Percentiles rank a stretch among this genome's conserved stretches.
These are phyloP conservation scores for Harpalus rubripes DNA, from an alignment of 2,888 invertebrate species.

Conservation along the genomic window DNA sequence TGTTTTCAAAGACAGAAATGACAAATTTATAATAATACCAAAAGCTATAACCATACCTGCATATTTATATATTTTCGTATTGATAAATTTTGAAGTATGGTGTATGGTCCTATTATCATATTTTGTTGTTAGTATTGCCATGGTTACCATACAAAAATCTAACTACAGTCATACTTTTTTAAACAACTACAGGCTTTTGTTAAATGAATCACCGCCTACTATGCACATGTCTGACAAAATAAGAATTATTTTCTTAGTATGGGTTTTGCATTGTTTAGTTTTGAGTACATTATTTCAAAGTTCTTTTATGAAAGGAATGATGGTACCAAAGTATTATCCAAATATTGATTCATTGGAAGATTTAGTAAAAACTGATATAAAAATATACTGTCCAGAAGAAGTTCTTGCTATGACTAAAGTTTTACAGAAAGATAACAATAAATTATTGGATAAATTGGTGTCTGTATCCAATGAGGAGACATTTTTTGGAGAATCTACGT, in stretches of 20 bases:
- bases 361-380: conserved; percentile 51
- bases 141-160: conserved; percentile 22
- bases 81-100: conserved; percentile 38
- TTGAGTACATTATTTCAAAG: conserved; percentile 60
- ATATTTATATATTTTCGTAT: conserved; percentile 32
- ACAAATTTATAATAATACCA: conserved; percentile 29
- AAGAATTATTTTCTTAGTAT: conserved; percentile 37
- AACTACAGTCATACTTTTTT: conserved; percentile 24
- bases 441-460: conserved; percentile 11
- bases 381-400: conserved; percentile 23
- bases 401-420: background rate
- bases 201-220: conserved; percentile 50
- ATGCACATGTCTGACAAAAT: background rate
- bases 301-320: conserved; percentile 20
- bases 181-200: conserved; percentile 50
- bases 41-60: conserved; percentile 14
- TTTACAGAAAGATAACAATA: conserved; percentile 34
- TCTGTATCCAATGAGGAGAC: conserved; percentile 33
- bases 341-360: conserved; percentile 53
- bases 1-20: conserved; percentile 13
- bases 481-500: conserved; percentile 27
- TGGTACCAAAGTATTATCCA: conserved; percentile 56
- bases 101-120: conserved; percentile 7
- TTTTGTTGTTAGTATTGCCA: conserved; percentile 28
- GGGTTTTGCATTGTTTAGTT: conserved; percentile 55